phyloP scores from a whole-genome alignment of 2,888 invertebrate species.

The Malthinus seriepunctatus region DNA sequence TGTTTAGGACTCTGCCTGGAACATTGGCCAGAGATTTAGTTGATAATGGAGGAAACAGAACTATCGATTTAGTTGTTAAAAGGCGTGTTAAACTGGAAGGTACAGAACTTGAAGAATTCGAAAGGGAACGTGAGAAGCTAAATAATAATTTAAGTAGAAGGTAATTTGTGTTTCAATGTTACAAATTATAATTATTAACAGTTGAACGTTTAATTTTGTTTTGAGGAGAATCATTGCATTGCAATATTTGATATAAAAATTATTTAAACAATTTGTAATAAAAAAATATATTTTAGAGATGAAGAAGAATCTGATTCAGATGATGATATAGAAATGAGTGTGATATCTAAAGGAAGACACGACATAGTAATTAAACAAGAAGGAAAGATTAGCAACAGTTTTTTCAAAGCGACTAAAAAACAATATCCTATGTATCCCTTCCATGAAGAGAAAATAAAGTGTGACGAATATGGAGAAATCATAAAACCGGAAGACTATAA shows the following conservation, averaged over 20 bases:
- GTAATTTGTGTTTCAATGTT: conserved; percentile 36
- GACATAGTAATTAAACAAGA: conserved; percentile 85
- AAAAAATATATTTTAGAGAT: conserved; percentile 58
- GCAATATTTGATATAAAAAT: no score
- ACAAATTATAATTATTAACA: no score
- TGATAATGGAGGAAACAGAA: conserved; percentile 74
- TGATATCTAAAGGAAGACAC: conserved; percentile 78
- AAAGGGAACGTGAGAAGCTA: conserved; percentile 63
- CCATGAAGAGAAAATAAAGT: conserved; percentile 86
- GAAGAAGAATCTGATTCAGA: conserved; percentile 80
- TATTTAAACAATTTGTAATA: no score
- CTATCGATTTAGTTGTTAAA: conserved; percentile 71
- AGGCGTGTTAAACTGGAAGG: conserved; percentile 77
- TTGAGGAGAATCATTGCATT: no score
- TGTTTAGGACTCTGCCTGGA: conserved; percentile 73
- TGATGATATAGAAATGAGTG: conserved; percentile 82
- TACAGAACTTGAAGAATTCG: conserved; percentile 74
- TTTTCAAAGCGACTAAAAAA: conserved; percentile 87
- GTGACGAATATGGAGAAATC: conserved; percentile 96
- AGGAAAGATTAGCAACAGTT: conserved; percentile 67
- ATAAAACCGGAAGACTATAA: conserved; percentile 92
- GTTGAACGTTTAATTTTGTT: no score
- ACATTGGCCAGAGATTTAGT: conserved; percentile 79
- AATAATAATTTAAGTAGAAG: conserved; percentile 41
- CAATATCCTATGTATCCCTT: conserved; percentile 97